A percentile compares a stretch with the other conserved stretches of the same genome.
Conservation (phyloP, 2,888 invertebrate genomes). For the Limnephilus lunatus region DNA sequence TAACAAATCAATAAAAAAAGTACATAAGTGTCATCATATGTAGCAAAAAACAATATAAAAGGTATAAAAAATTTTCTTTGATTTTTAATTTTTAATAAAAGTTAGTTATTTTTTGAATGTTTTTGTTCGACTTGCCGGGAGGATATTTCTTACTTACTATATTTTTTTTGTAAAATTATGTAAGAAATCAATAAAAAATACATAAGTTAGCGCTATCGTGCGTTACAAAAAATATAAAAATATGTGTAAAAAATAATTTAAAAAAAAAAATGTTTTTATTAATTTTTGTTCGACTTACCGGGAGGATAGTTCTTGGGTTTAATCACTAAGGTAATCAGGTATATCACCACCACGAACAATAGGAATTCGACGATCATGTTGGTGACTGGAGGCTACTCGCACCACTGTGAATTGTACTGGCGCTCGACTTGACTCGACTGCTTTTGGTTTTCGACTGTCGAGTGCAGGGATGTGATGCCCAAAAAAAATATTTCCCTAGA, state of each 20-base stretch:
- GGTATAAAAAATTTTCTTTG: too few relatives aligned
- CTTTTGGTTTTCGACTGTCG: neutral
- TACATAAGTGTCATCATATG: too few relatives aligned
- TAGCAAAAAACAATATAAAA: neutral
- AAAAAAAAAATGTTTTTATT: too few relatives aligned
- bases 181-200: too few relatives aligned
- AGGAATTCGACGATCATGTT: conserved; percentile 51
- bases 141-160: conserved; percentile 50
- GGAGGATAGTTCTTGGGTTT: conserved; percentile 63
- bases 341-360: conserved; percentile 52
- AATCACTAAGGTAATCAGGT: conserved; percentile 56
- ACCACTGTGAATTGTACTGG: neutral
- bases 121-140: conserved; percentile 54
- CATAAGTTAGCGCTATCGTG: too few relatives aligned
- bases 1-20: neutral
- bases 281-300: conserved; percentile 50
- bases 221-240: too few relatives aligned
- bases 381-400: neutral
- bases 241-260: neutral
- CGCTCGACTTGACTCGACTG: neutral
- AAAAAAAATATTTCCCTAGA: too few relatives aligned
- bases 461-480: too few relatives aligned
- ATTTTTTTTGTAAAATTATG: too few relatives aligned
- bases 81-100: too few relatives aligned
- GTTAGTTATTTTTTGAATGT: too few relatives aligned